Evolutionary conservation across 2,797 vertebrate genomes (phyloP).

Genomic region (Aulostomus chinensis): DNA sequence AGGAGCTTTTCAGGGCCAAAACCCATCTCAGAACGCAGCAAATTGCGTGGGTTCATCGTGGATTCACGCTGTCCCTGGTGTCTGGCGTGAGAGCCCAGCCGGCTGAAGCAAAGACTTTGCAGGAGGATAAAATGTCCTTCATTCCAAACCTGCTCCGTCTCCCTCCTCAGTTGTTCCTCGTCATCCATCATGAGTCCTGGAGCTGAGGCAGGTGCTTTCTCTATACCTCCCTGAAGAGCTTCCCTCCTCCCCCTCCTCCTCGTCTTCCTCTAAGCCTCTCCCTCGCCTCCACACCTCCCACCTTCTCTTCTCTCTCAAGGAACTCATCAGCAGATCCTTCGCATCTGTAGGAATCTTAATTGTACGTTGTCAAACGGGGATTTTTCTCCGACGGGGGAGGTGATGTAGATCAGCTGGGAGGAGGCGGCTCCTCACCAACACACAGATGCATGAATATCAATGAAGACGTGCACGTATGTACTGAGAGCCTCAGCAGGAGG

Average conservation of each 20-base stretch:
- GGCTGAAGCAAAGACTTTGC: conserved; percentile 20
- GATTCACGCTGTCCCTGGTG: conserved; percentile 21
- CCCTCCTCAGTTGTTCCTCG: conserved; percentile 47
- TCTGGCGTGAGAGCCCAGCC: conserved; percentile 20
- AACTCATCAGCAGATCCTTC: conserved; percentile 60
- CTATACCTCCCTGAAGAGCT: conserved; percentile 51
- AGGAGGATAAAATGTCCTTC: conserved; percentile 61
- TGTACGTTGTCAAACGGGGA: conserved; percentile 54
- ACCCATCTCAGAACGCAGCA: conserved; percentile 4
- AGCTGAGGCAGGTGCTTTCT: conserved; percentile 65
- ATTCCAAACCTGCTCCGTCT: conserved; percentile 21
- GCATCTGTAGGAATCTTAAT: conserved; percentile 65
- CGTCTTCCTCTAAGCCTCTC: conserved; percentile 15
- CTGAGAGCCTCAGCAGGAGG: background rate
- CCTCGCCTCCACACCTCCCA: conserved; percentile 19
- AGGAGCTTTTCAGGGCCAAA: conserved; percentile 12
- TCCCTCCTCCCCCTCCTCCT: background rate
- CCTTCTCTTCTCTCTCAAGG: conserved; percentile 18
- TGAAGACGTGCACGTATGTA: background rate
- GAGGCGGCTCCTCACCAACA: background rate
- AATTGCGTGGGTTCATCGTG: conserved; percentile 16
- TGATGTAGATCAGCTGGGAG: conserved; percentile 36
- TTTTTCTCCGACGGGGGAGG: conserved; percentile 25
- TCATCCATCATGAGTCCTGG: conserved; percentile 58
- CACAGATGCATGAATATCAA: background rate